Evolutionary conservation across 2,888 invertebrate species (phyloP), one percentile per base, ranked within the genome.

Genomic region (Platynereis dumerilii): DNA sequence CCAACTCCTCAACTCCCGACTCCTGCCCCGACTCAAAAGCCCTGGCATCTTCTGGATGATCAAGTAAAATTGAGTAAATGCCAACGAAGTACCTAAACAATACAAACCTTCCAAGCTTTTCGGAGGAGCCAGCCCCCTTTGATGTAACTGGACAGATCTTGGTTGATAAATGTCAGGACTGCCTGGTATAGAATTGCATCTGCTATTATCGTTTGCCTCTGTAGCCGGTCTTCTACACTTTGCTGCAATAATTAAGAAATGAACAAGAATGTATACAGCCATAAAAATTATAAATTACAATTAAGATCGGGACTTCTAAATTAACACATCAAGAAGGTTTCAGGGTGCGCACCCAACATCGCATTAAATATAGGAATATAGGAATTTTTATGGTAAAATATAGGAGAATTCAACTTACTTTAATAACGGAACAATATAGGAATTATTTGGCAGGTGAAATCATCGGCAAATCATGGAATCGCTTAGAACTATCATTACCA

Each of bases 61-160:
- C n/a, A n/a, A n/a, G n/a, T n/a, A n/a, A n/a, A n/a, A n/a, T n/a
- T n/a, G n/a, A n/a, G n/a, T n/a, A n/a, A n/a, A n/a, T n/a, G n/a
- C n/a, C n/a, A n/a, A n/a, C n/a, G n/a, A n/a, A n/a, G n/a, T n/a
- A n/a, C n/a, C n/a, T n/a, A n/a, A n/a, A n/a, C n/a, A n/a, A n/a
- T n/a, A n/a, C n/a, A 34, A 7, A 34, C 34, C 77, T 89, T 89
- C 89, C 90, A 91, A 0, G 90, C 89, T 79, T 88, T 89, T 29
- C 90, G 83, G 69, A 91, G 82, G 66, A 88, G 86, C 90, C 90
- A 90, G 12, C 89, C 89, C 0, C 89, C 90, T 72, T 82, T 88
- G 59, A 90, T 87, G 69, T 84, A 85, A 58, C 89, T 88, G 2
- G 88, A 85, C 55, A 90, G 83, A 76, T 90, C 90, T 78, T 89